phyloP scores from a whole-genome alignment of 2,888 invertebrate genomes.

The Arge pagana region DNA sequence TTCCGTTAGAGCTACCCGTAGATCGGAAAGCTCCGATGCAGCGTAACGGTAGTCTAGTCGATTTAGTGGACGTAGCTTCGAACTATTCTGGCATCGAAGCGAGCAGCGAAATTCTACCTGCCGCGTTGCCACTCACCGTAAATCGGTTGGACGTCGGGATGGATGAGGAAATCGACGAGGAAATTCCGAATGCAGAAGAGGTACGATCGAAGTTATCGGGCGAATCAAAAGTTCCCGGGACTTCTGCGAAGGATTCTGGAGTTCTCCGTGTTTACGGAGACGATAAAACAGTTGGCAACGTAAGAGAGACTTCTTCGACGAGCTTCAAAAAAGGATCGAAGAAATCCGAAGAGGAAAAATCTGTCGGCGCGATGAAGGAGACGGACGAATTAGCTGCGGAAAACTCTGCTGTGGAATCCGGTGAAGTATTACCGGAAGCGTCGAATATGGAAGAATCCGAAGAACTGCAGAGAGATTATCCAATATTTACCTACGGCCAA shows the following conservation, averaged over 20 bases:
- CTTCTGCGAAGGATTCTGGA: background rate
- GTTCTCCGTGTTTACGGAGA: background rate
- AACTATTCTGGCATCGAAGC: background rate
- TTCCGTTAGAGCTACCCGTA: background rate
- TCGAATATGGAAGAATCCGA: conserved; percentile 44
- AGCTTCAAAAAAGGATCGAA: conserved; percentile 45
- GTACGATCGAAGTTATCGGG: background rate
- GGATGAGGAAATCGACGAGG: background rate
- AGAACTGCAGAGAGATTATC: conserved; percentile 56
- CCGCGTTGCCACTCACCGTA: conserved; percentile 9
- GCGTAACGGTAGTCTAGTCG: conserved; percentile 9
- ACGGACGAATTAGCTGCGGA: conserved; percentile 16
- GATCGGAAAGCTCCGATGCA: background rate
- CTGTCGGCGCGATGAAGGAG: conserved; percentile 17
- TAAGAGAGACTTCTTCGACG: conserved; percentile 24
- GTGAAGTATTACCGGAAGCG: conserved; percentile 14
- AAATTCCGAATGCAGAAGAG: conserved; percentile 4
- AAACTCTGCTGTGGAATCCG: conserved; percentile 27
- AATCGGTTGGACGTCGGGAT: conserved; percentile 3
- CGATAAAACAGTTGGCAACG: background rate
- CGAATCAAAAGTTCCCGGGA: background rate
- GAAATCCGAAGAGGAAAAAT: conserved; percentile 2
- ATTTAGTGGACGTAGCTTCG: conserved; percentile 9
- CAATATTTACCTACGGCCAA: conserved; percentile 53
- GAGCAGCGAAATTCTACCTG: conserved; percentile 10